Evolutionary conservation across 2,888 invertebrate genomes (phyloP).

Genomic region (Folsomia manolachei): DNA sequence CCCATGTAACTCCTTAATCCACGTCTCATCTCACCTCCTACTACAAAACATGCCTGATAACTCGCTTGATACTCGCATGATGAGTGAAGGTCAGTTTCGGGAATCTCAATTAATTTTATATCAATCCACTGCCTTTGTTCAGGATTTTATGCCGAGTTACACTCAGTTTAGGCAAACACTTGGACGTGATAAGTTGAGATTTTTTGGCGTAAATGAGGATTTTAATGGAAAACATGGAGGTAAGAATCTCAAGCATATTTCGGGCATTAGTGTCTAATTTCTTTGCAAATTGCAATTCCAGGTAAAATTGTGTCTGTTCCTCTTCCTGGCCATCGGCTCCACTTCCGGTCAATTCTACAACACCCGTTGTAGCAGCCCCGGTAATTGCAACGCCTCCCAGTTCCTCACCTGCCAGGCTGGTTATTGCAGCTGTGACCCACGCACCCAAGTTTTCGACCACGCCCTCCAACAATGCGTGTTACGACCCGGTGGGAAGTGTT

Average conservation of each 20-base stretch:
- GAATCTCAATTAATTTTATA: neutral
- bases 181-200: neutral
- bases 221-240: neutral
- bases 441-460: slow-evolving; percentile 29
- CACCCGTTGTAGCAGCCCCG: slow-evolving; percentile 19
- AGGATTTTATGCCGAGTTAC: neutral
- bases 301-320: neutral
- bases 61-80: no score
- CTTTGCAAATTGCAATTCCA: no score
- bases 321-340: neutral
- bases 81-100: slow-evolving; percentile 4
- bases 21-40: neutral
- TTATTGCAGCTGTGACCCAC: slow-evolving; percentile 33
- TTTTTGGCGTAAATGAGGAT: neutral
- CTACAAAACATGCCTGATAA: neutral
- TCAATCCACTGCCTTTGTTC: neutral
- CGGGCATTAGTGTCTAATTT: neutral
- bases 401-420: slow-evolving; percentile 29
- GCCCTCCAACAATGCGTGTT: slow-evolving; percentile 26
- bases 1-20: no score
- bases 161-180: neutral
- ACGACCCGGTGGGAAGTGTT: slow-evolving; percentile 22
- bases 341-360: slow-evolving; percentile 26
- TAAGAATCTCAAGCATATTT: neutral
- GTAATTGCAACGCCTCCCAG: slow-evolving; percentile 25